Conservation (phyloP, 1,140 invertebrate genomes). For the Euborellia annulipes region DNA sequence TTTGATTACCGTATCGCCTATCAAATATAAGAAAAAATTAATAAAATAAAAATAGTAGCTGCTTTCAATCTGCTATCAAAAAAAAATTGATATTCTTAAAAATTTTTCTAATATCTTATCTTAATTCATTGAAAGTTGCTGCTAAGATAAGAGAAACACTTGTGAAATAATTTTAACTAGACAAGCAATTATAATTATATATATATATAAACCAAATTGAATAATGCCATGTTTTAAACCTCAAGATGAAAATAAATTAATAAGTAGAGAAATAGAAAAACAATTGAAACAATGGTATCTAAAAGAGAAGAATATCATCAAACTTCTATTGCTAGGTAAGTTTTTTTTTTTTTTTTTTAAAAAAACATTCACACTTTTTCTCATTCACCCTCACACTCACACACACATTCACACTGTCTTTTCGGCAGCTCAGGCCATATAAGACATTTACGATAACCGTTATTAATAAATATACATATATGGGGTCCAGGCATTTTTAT, state of each 20-base stretch:
- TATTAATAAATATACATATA: too few relatives aligned
- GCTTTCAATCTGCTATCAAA: too few relatives aligned
- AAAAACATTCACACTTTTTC: not conserved
- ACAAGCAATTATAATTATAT: not conserved
- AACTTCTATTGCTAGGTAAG: slow-evolving; percentile 43
- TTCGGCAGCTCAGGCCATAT: too few relatives aligned
- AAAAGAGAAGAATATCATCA: slow-evolving; percentile 33
- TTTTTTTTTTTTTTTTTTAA: not conserved
- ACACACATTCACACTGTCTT: too few relatives aligned
- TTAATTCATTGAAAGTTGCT: not conserved
- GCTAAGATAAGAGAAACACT: not conserved
- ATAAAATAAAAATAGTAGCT: too few relatives aligned
- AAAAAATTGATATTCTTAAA: not conserved
- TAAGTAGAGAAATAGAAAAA: slow-evolving; percentile 24
- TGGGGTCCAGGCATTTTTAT: too few relatives aligned
- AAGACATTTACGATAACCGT: too few relatives aligned
- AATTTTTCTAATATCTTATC: not conserved
- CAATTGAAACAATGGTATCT: slow-evolving; percentile 25
- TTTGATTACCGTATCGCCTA: too few relatives aligned
- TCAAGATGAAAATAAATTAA: slow-evolving; percentile 12
- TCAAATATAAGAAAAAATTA: too few relatives aligned
- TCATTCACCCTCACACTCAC: too few relatives aligned
- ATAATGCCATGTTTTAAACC: slow-evolving; percentile 12
- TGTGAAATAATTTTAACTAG: not conserved
- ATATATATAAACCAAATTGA: not conserved